Base-by-base conservation (phyloP, 2,113 vertebrate genomes). In the Lepisosteus oculatus region DNA sequence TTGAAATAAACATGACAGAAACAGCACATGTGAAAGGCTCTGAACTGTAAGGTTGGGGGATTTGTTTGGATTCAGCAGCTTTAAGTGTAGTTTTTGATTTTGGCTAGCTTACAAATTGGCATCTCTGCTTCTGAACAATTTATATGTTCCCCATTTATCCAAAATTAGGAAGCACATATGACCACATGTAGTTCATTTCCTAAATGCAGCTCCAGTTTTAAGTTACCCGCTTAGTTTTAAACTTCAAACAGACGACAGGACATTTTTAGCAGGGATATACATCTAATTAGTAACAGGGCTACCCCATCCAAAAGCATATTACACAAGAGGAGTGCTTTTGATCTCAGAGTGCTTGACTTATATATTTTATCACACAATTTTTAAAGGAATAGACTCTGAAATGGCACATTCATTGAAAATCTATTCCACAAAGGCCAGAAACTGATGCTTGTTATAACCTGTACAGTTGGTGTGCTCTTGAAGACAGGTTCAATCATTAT, bases 141-240 rank as follows among this genome's bases (percentile, higher is more conserved):
- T 70, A 84, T 86, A 83, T 82, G 80, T 72, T 68, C 66, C 69
- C 70, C 75, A 82, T 81, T 85, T 82, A 79, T 79, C 43, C 68
- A 65, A 88, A 83, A 86, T 88, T 78, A 86, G 77, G 72, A 78
- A 78, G 77, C 70, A 80, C 82, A 81, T 73, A 73, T 78, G 83
- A 79, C 75, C 68, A 54, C 65, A 73, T 71, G 76, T 57, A 65
- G 68, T 78, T 77, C 71, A 81, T 82, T 74, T 82, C 64, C 47
- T 43, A 62, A 56, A 59, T 57, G 44, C 41, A 13, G 73, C 62
- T 77, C 72, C 66, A 77, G 70, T 77, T 72, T 81, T 61, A 72
- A 66, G 74, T 81, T 81, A 74, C 69, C 61, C 69, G 66, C 61
- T 55, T 67, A 13, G 51, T 13, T 51, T 45, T 70, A 17, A n/a